These are phyloP conservation scores for Fistularia commersonii DNA, from an alignment of 2,797 vertebrate species.

Conservation along the genomic window DNA sequence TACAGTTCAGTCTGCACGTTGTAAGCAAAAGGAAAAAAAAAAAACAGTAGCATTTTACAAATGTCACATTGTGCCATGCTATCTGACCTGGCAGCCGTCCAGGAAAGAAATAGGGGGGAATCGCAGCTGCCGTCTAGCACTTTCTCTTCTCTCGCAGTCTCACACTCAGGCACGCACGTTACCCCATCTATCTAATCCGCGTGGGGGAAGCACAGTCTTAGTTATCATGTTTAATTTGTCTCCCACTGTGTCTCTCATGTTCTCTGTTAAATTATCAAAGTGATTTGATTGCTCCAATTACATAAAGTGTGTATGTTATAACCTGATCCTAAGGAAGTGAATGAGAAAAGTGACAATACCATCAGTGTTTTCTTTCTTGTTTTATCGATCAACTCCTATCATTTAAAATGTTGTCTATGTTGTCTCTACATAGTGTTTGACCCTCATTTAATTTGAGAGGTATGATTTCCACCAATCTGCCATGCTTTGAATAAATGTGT, in stretches of 20 bases:
- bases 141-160: conserved; percentile 16
- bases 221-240: conserved; percentile 64
- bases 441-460: no score
- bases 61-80: conserved; percentile 29
- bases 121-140: conserved; percentile 45
- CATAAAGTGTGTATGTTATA: conserved; percentile 6
- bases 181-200: conserved; percentile 31
- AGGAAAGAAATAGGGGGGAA: conserved; percentile 35
- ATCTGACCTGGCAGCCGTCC: conserved; percentile 50
- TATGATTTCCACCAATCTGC: no score
- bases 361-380: neutral
- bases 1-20: conserved; percentile 21
- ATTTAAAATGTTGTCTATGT: no score
- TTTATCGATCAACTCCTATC: no score
- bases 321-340: conserved; percentile 8
- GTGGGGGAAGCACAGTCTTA: conserved; percentile 25
- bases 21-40: conserved; percentile 32
- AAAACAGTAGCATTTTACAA: conserved; percentile 40
- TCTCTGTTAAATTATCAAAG: conserved; percentile 49
- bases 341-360: conserved; percentile 10
- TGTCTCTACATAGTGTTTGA: no score
- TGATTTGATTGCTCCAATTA: conserved; percentile 36
- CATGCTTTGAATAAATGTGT: no score
- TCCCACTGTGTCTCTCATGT: conserved; percentile 41
- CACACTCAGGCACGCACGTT: conserved; percentile 19